These are phyloP conservation scores for Sinhomidia bicolor DNA, from an alignment of 2,888 invertebrate genomes.

Conservation along the genomic window DNA sequence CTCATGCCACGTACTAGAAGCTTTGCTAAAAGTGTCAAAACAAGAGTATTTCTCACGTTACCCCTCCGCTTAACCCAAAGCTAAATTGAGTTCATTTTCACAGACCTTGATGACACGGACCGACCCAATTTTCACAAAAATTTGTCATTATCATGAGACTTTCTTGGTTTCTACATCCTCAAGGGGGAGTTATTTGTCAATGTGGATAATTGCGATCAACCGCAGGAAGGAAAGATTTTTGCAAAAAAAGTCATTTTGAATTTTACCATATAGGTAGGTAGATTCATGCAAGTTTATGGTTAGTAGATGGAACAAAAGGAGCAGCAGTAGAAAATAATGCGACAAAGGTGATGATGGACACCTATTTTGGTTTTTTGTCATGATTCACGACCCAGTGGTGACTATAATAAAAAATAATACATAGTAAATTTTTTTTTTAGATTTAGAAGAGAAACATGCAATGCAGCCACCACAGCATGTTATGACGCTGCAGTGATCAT, in stretches of 20 bases:
- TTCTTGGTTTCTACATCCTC: constrained; percentile 52
- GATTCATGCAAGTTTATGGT: neutral
- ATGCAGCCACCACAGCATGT: neutral
- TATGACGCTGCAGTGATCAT: neutral
- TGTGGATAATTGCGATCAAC: constrained; percentile 55
- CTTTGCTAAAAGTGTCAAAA: neutral
- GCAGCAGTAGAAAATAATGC: constrained; percentile 22
- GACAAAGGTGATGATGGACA: constrained; percentile 60
- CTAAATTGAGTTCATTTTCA: constrained; percentile 32
- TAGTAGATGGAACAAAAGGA: neutral
- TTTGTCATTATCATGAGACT: constrained; percentile 43
- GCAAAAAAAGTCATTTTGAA: constrained; percentile 19
- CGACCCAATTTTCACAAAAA: constrained; percentile 58
- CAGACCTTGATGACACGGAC: constrained; percentile 47
- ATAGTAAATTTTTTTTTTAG: neutral
- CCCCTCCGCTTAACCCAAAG: constrained; percentile 2
- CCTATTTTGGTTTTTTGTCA: constrained; percentile 46
- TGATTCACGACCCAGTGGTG: constrained; percentile 51
- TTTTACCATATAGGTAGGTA: neutral
- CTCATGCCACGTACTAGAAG: neutral
- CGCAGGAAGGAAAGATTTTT: constrained; percentile 46
- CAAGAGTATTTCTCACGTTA: constrained; percentile 28
- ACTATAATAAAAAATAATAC: constrained; percentile 4
- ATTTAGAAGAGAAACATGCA: neutral
- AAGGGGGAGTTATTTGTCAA: constrained; percentile 39